A percentile compares a stretch with the other conserved stretches of the same genome.
Conservation (phyloP, 1,140 invertebrate species). For the Anoplophora glabripennis region DNA sequence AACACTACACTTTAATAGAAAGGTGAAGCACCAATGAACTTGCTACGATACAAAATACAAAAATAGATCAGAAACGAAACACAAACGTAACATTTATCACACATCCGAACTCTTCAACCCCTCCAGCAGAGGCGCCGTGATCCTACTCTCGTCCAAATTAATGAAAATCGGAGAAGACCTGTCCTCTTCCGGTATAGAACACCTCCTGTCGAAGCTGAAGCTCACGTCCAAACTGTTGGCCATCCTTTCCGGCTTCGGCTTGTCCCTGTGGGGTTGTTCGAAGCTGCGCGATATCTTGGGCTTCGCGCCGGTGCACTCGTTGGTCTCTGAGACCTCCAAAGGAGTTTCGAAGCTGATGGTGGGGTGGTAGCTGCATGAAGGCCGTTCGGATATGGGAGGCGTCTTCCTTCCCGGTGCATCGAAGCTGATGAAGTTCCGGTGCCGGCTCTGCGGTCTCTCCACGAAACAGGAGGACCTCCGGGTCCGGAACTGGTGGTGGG, state of each 20-base stretch:
- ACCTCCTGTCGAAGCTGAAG: slow-evolving; percentile 31
- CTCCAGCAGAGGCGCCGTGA: slow-evolving; percentile 39
- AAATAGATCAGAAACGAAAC: not conserved
- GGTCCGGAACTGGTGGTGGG: slow-evolving; percentile 23
- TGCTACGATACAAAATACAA: too few species aligned
- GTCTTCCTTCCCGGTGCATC: slow-evolving; percentile 37
- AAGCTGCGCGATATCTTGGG: slow-evolving; percentile 41
- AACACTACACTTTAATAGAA: too few species aligned
- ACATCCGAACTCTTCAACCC: slow-evolving; percentile 37
- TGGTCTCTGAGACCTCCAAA: slow-evolving; percentile 20
- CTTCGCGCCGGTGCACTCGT: slow-evolving; percentile 6
- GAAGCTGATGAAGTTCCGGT: slow-evolving; percentile 45
- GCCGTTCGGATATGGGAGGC: slow-evolving; percentile 31
- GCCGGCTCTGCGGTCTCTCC: slow-evolving; percentile 26
- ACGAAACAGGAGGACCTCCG: slow-evolving; percentile 43
- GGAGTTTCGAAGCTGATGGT: slow-evolving; percentile 42
- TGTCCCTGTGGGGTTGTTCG: slow-evolving; percentile 33
- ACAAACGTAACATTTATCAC: slow-evolving; percentile 10
- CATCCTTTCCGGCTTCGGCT: slow-evolving; percentile 33
- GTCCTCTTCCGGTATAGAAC: slow-evolving; percentile 34
- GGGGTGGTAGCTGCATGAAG: slow-evolving; percentile 37
- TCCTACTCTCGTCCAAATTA: slow-evolving; percentile 40
- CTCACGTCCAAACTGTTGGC: slow-evolving; percentile 41
- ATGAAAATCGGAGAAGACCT: slow-evolving; percentile 31
- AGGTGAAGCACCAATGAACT: too few species aligned